phyloP scores from a whole-genome alignment of 2,888 invertebrate species.

The Pemphredon lugubris region DNA sequence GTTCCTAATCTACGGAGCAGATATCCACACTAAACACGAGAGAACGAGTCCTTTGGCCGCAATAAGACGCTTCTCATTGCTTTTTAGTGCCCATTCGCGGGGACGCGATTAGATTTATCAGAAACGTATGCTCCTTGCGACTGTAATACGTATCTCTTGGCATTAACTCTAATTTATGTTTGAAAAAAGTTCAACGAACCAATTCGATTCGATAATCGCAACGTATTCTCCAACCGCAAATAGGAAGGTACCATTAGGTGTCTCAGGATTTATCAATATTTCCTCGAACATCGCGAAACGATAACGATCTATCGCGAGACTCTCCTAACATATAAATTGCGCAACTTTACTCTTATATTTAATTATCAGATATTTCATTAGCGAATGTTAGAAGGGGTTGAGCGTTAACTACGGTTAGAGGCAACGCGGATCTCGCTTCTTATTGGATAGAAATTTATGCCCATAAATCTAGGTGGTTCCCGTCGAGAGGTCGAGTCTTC shows the following conservation, averaged over 20 bases:
- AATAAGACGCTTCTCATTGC: constrained; percentile 63
- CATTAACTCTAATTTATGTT: constrained; percentile 1
- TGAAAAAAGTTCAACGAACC: background rate
- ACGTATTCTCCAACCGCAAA: background rate
- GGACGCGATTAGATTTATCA: constrained; percentile 48
- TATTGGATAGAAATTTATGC: constrained; percentile 72
- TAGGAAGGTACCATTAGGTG: too few species aligned
- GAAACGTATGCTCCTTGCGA: constrained; percentile 27
- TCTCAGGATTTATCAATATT: too few species aligned
- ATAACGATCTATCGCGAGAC: too few species aligned
- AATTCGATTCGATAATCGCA: background rate
- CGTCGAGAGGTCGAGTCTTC: constrained; percentile 73
- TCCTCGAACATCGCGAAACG: too few species aligned
- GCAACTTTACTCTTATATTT: constrained; percentile 1
- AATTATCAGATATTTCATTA: constrained; percentile 24
- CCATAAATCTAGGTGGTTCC: constrained; percentile 72
- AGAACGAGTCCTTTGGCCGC: constrained; percentile 58
- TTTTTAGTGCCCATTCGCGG: constrained; percentile 51
- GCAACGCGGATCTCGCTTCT: constrained; percentile 47
- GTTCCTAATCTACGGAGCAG: constrained; percentile 74
- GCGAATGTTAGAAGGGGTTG: background rate
- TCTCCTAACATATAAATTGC: background rate
- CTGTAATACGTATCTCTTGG: background rate
- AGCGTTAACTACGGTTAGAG: constrained; percentile 28
- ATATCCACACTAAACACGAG: constrained; percentile 69